These are phyloP conservation scores for Hyperoodon ampullatus DNA, from an alignment of 2,113 vertebrate species.

Conservation along the genomic window DNA sequence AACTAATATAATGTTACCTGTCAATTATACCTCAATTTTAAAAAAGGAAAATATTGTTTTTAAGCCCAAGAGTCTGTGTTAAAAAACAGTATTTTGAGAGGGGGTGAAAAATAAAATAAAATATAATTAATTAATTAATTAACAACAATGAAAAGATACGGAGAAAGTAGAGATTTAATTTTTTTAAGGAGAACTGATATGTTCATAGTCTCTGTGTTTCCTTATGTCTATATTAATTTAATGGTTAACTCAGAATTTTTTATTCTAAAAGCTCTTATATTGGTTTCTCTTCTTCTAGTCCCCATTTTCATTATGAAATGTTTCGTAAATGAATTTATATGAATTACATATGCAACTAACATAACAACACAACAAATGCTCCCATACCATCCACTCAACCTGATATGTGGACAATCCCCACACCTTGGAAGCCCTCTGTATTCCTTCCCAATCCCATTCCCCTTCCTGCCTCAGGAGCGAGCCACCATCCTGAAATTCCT, in stretches of 20 bases:
- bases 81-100: neutral
- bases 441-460: neutral
- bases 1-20: neutral
- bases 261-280: neutral
- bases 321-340: neutral
- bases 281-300: neutral
- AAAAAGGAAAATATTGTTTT: neutral
- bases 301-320: neutral
- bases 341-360: neutral
- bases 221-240: neutral
- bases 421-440: neutral
- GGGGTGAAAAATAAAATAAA: neutral
- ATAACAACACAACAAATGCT: neutral
- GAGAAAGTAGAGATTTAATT: neutral
- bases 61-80: neutral
- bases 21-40: neutral
- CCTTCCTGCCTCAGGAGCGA: neutral
- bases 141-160: neutral
- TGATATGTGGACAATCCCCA: fast-evolving
- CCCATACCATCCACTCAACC: neutral
- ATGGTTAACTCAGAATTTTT: neutral
- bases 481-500: neutral
- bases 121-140: neutral
- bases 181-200: neutral
- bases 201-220: neutral